Evolutionary conservation across 1,140 invertebrate species (phyloP).

Genomic region (Colletes gigas): DNA sequence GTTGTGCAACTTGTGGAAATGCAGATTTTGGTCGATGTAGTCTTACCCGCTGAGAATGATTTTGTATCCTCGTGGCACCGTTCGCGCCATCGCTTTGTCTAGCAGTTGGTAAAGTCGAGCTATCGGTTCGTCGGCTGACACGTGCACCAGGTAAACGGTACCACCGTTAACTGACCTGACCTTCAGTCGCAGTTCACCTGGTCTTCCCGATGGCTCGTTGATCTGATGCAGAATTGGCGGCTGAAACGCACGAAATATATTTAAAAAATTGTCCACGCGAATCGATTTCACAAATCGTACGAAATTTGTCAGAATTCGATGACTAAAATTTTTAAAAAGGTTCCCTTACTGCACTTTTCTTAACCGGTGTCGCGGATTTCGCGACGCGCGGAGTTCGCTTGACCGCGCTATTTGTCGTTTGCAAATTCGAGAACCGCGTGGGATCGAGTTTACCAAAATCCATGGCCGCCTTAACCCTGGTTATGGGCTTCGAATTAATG

Average conservation of each 20-base stretch:
- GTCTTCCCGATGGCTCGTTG: constrained; percentile 68
- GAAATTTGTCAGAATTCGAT: too few relatives aligned
- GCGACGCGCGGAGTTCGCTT: constrained; percentile 32
- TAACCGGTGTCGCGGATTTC: constrained; percentile 33
- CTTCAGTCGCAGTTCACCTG: constrained; percentile 74
- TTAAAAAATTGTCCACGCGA: too few relatives aligned
- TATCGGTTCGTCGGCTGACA: constrained; percentile 72
- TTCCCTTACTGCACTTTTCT: constrained; percentile 44
- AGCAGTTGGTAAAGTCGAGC: constrained; percentile 71
- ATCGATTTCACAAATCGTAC: too few relatives aligned
- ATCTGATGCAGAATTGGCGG: constrained; percentile 69
- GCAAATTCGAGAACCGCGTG: neutral
- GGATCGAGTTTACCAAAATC: constrained; percentile 12
- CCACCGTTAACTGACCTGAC: constrained; percentile 75
- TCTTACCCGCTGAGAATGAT: constrained; percentile 74
- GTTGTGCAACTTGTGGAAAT: neutral
- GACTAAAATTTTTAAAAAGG: neutral
- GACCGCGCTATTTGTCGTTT: neutral
- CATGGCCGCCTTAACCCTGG: constrained; percentile 13
- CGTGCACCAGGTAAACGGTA: constrained; percentile 71
- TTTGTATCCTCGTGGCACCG: constrained; percentile 67
- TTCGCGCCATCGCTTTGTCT: constrained; percentile 65
- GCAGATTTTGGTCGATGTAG: neutral
- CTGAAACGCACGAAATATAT: constrained; percentile 49
- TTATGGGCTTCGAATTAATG: neutral